Base-by-base conservation (phyloP, 2,888 invertebrate genomes). In the Hanleya hanleyi region DNA sequence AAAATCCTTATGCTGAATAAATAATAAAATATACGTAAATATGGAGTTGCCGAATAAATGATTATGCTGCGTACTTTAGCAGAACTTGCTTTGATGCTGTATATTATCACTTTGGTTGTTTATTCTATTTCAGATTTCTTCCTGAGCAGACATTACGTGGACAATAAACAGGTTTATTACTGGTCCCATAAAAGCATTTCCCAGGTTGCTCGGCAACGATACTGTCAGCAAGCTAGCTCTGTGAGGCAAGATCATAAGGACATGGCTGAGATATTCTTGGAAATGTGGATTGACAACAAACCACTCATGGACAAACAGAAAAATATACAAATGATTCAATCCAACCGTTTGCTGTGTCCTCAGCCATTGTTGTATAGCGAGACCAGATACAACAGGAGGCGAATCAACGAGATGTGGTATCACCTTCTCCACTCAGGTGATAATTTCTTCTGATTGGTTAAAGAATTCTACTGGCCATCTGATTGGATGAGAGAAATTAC, bases 331-430 rank as follows among this genome's bases (percentile, higher is more conserved):
- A 50, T 77, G 12, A 70, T 77, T 12, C 78, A 81, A 35, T 75
- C 73, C 0, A 76, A 79, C 51, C 72, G 87, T 47, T 74, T 78
- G 32, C 68, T 84, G 0, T 75, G 79, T 37, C 86, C 82, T 15
- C 87, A 88, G 65, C 88, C 88, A 4, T 71, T 88, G 47, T 77
- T 87, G 5, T 86, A 84, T 73, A 91, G 88, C 47, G 87, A 88
- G 57, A 84, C 85, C n/a, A 81, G 81, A 37, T 88, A 88, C 73
- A 91, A 91, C 79, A 69, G 84, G 36, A 73, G 91, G 32, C 78
- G 87, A 47, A 70, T 91, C 5, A 80, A 85, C 29, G 88, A 89
- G 78, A 83, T 91, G 18, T 91, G 91, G 91, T 90, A 86, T 75
- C 91, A 91, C 73, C 81, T 91, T 0, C 83, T 91, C 22, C 87